Evolutionary conservation across 2,113 vertebrate genomes (phyloP), one percentile per base, ranked within the genome.

Genomic region (Corapipo altera): DNA sequence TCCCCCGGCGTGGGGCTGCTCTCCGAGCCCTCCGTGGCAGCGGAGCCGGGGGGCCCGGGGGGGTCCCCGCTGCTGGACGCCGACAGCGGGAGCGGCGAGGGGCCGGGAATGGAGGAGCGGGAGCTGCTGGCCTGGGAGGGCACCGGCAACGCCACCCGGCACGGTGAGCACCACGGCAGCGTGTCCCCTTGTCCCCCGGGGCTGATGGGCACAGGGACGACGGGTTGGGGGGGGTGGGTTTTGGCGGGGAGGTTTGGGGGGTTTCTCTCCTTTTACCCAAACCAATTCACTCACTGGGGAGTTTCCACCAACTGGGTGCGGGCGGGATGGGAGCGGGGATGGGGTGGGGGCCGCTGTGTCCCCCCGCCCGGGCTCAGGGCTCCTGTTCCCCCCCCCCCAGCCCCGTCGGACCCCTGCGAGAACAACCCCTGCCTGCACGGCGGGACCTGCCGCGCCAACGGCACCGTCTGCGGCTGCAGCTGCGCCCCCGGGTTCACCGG

Each of bases 351-450:
- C 21, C 2, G 1, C 3, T 5, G 27, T 18, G 24, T 2, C 1
- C 17, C 33, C 41, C 46, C 11, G 1, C 37, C 22, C 46, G 0
- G 5, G 54, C 85, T 91, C 73, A 76, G 14, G 44, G 32, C 3
- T 0, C 6, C 62, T 5, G 0, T n/a, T 58, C 49, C 44, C 44
- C 0, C 72, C 88, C 87, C 85, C 19, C 3, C 98, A 99, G 98
- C 82, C 3, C 97, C 97, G 14, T 85, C 90, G 2, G 98, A 99
- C 57, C 99, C 99, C 6, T 99, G 99, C 66, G 98, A 98, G 93
- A 99, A 96, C 89, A 99, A 99, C 93, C 99, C 99, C 5, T 99
- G 99, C 91, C 98, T 99, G 93, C 99, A 99, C 4, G 99, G 99
- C 5, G 99, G 99, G 39, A 99, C 98, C 82, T 99, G 99, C 85